A percentile compares a stretch with the other conserved stretches of the same genome.
Conservation (phyloP, 1,140 invertebrate species). For the Magallana gigas region DNA sequence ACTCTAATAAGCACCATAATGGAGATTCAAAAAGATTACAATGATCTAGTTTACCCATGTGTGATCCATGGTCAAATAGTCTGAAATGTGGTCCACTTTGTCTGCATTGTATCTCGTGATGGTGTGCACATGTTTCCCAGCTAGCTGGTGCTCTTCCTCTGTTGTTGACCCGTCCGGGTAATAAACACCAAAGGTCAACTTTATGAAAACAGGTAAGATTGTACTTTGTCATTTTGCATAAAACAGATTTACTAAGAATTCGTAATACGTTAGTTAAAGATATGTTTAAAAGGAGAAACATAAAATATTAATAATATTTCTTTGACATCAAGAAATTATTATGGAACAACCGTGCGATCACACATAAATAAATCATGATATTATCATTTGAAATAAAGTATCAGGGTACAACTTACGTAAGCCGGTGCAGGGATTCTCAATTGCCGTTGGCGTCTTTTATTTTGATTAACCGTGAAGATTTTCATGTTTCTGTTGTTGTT, state of each 20-base stretch:
- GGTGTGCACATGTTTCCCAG: background rate
- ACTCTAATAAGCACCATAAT: no score
- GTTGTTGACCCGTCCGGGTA: background rate
- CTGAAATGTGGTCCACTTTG: background rate
- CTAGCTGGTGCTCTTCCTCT: background rate
- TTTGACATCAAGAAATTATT: no score
- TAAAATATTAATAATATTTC: no score
- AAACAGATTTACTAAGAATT: no score
- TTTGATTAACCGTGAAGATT: background rate
- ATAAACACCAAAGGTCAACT: slow-evolving; percentile 4
- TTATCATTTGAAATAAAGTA: no score
- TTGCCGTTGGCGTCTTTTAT: background rate
- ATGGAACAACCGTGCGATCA: no score
- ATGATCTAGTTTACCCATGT: background rate
- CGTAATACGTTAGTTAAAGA: no score
- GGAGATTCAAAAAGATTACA: no score
- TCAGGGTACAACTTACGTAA: background rate
- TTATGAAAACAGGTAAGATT: no score
- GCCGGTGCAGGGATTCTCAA: background rate
- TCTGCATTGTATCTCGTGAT: background rate
- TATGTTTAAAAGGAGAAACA: no score
- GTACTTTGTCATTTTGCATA: no score
- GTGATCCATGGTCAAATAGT: slow-evolving; percentile 2
- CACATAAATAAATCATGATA: no score
- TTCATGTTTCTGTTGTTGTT: background rate